Evolutionary conservation across 2,888 invertebrate genomes (phyloP).

Genomic region (Catocala fraxini): DNA sequence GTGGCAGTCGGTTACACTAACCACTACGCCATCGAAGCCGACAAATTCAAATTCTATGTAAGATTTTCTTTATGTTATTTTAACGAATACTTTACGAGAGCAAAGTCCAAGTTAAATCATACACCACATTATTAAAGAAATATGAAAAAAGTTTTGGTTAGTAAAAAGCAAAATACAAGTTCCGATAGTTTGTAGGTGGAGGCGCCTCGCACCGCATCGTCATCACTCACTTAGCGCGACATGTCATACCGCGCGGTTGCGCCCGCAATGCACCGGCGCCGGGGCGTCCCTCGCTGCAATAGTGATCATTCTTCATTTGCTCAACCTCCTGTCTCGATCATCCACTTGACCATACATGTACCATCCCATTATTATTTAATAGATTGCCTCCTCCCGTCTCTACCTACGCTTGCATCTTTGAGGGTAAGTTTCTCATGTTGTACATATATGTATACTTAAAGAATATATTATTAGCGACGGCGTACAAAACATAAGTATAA

Average conservation of each 20-base stretch:
- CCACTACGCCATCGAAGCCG: no score
- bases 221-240: conserved; percentile 83
- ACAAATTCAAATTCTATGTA: no score
- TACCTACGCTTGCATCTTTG: conserved; percentile 6
- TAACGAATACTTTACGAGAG: no score
- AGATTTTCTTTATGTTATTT: no score
- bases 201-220: conserved; percentile 34
- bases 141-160: no score
- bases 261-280: conserved; percentile 42
- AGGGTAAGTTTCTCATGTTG: conserved; percentile 9
- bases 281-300: conserved; percentile 59
- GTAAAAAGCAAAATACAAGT: background rate
- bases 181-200: conserved; percentile 13
- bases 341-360: conserved; percentile 64
- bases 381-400: conserved; percentile 32
- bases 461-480: background rate
- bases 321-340: conserved; percentile 64
- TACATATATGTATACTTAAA: background rate
- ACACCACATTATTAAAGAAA: no score
- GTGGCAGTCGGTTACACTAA: no score
- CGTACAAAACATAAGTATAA: conserved; percentile 5
- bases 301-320: conserved; percentile 86
- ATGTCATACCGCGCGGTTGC: conserved; percentile 68
- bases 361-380: conserved; percentile 46
- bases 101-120: no score